Percentiles rank a stretch among this genome's conserved stretches.
These are phyloP conservation scores for Macrobrachium nipponense DNA, from an alignment of 1,140 invertebrate genomes.

Conservation along the genomic window DNA sequence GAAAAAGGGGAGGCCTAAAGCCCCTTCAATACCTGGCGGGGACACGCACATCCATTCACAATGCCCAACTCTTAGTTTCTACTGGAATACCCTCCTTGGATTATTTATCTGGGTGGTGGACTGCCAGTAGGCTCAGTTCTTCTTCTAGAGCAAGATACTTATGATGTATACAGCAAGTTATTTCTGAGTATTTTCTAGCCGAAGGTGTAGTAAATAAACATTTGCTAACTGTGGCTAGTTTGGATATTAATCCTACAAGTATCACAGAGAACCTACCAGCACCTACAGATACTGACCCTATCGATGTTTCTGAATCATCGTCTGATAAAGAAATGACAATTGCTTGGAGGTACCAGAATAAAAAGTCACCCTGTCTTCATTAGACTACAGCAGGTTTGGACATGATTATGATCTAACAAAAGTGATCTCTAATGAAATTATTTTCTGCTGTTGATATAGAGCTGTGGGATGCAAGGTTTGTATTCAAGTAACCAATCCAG, in stretches of 20 bases:
- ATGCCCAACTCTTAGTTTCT: conserved; percentile 78
- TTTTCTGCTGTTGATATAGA: conserved; percentile 73
- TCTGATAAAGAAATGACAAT: conserved; percentile 79
- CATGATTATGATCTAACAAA: conserved; percentile 85
- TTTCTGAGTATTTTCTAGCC: conserved; percentile 83
- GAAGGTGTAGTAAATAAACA: conserved; percentile 83
- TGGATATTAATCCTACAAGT: conserved; percentile 76
- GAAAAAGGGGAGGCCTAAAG: conserved; percentile 26
- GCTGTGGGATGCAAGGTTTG: conserved; percentile 70
- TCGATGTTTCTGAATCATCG: conserved; percentile 51
- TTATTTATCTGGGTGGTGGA: conserved; percentile 73
- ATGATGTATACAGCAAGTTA: conserved; percentile 80
- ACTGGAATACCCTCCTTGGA: conserved; percentile 80
- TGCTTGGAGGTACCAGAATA: conserved; percentile 86
- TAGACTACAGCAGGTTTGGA: conserved; percentile 73
- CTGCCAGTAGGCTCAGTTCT: conserved; percentile 60
- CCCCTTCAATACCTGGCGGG: conserved; percentile 72
- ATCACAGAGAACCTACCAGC: conserved; percentile 72
- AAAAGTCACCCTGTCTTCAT: conserved; percentile 75
- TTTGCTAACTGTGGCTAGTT: conserved; percentile 78
- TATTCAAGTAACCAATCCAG: conserved; percentile 9
- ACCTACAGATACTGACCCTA: conserved; percentile 66
- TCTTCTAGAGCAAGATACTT: conserved; percentile 78
- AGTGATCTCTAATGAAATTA: conserved; percentile 74
- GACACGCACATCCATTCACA: conserved; percentile 76